Evolutionary conservation across 2,113 vertebrate genomes (phyloP).

Genomic region (Bufo bufo): DNA sequence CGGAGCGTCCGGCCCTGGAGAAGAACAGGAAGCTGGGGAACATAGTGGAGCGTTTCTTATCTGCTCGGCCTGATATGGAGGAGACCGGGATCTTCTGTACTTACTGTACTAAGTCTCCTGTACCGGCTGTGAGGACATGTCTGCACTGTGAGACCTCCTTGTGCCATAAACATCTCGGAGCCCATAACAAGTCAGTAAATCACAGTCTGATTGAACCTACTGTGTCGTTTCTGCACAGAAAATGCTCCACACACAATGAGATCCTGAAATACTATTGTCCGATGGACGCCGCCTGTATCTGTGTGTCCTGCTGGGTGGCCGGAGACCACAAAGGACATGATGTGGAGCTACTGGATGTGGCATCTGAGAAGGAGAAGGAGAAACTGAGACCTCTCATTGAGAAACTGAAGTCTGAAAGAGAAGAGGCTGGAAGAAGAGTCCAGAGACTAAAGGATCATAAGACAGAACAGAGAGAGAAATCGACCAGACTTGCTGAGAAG

Average conservation of each 20-base stretch:
- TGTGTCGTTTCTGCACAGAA: not conserved
- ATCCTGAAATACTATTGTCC: slow-evolving; percentile 25
- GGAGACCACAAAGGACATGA: too few relatives aligned
- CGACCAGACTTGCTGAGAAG: too few relatives aligned
- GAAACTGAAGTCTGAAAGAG: not conserved
- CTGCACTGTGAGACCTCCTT: slow-evolving; percentile 7
- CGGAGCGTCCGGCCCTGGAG: not conserved
- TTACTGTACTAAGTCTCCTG: not conserved
- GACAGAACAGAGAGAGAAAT: not conserved
- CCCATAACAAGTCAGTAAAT: not conserved
- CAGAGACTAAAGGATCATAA: not conserved
- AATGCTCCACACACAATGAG: slow-evolving; percentile 27
- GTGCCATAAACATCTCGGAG: not conserved
- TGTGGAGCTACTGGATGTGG: too few relatives aligned
- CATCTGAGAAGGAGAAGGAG: too few relatives aligned
- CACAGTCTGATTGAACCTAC: not conserved
- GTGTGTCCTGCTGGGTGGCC: too few relatives aligned
- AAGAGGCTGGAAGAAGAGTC: too few relatives aligned
- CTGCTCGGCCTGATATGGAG: not conserved
- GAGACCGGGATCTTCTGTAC: not conserved
- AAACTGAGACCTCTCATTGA: not conserved
- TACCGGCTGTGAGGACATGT: not conserved
- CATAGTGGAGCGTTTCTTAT: not conserved
- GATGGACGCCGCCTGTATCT: too few relatives aligned
- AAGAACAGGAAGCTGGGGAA: not conserved